Evolutionary conservation across 2,113 vertebrate species (phyloP), one percentile per base, ranked within the genome.

Genomic region (Zosterops japonicus): DNA sequence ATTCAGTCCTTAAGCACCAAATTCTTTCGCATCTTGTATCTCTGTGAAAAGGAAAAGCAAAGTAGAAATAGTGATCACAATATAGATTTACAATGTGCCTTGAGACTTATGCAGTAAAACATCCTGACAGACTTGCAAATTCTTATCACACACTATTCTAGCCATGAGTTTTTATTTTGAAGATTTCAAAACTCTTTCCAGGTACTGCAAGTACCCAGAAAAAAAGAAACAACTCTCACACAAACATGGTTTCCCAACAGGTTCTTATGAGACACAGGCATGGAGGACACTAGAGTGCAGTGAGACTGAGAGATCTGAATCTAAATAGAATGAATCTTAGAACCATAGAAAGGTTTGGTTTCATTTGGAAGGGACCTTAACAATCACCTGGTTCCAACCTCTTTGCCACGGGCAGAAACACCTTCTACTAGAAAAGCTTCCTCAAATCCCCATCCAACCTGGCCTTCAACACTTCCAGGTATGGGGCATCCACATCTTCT

Each of bases 171-270:
- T 90, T 80, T 80, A 33, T 69, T 35, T 13, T 71, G 22, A 88
- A 90, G 19, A 65, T 69, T 52, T n/a, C 23, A 47, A 88, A 90
- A 55, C 39, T 75, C 14, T 74, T 31, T 75, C 33, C 27, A 56
- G 47, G 42, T 61, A 69, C n/a, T 15, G 20, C 4, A 50, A 75
- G 15, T 49, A 76, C 8, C 9, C 44, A 49, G 11, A 57, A 49
- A 61, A 80, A 63, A 81, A 14, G 6, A 50, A 31, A 65, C n/a
- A 77, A n/a, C 7, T 47, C 2, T 0, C 13, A 50, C 0, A 0
- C 6, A 71, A 44, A 41, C 14, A 19, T 5, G 1, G 22, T n/a
- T 59, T n/a, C 11, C 23, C 63, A 33, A 31, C 18, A 50, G 22
- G 8, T 63, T 78, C 60, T 57, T 25, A 36, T 24, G 36, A 41